Conservation (phyloP, 2,797 vertebrate genomes). For the Falco novaeseelandiae region DNA sequence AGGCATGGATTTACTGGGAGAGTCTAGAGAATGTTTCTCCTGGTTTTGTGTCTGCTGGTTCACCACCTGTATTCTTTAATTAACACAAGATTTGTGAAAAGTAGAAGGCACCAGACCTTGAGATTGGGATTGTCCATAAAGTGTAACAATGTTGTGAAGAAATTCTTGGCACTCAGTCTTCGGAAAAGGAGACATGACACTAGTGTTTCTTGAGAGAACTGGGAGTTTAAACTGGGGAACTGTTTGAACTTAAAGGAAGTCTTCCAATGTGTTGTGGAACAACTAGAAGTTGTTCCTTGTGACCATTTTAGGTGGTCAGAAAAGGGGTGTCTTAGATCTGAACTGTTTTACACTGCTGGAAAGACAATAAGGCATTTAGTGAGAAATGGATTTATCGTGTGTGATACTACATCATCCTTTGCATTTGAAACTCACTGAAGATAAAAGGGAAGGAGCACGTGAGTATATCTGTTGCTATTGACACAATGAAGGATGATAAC, state of each 20-base stretch:
- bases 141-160: background rate
- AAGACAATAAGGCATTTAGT: background rate
- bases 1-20: background rate
- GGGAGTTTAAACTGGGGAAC: background rate
- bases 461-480: background rate
- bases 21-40: background rate
- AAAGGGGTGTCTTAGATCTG: background rate
- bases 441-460: background rate
- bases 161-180: background rate
- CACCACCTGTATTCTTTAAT: background rate
- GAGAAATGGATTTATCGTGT: background rate
- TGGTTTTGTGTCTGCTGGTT: background rate
- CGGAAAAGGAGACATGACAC: background rate
- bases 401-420: background rate
- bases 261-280: background rate
- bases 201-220: background rate
- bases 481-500: background rate
- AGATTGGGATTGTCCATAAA: background rate
- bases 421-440: background rate
- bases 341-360: background rate
- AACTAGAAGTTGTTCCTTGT: background rate
- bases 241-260: background rate
- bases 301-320: background rate
- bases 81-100: background rate
- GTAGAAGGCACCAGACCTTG: background rate